These are phyloP conservation scores for Spondyliosoma cantharus DNA, from an alignment of 2,797 vertebrate genomes.

Conservation along the genomic window DNA sequence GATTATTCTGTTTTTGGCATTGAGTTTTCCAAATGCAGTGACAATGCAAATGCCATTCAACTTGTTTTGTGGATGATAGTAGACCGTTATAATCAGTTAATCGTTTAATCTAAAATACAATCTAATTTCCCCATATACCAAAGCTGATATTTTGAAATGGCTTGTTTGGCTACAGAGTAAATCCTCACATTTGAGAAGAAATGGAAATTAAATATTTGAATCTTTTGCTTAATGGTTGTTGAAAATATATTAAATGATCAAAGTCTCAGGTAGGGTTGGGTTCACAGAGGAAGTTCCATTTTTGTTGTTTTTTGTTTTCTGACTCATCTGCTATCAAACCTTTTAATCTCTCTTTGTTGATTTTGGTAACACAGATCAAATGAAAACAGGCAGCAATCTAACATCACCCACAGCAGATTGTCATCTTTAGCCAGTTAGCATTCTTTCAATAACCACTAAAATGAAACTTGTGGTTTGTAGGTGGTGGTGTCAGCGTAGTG, in stretches of 20 bases:
- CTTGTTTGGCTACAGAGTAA: neutral
- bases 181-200: too few species aligned
- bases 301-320: too few species aligned
- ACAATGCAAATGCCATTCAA: too few species aligned
- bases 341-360: neutral
- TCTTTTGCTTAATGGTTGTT: too few species aligned
- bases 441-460: neutral
- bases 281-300: too few species aligned
- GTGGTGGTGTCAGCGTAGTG: too few species aligned
- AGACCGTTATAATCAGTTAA: neutral
- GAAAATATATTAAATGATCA: too few species aligned
- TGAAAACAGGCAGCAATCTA: too few species aligned
- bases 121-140: too few species aligned
- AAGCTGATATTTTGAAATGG: neutral
- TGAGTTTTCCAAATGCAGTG: constrained; percentile 1
- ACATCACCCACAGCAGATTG: neutral
- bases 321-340: neutral
- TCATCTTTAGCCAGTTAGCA: neutral
- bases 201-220: too few species aligned
- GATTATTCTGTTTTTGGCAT: constrained; percentile 3
- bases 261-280: too few species aligned
- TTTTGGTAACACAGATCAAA: neutral
- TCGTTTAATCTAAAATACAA: too few species aligned
- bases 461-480: neutral
- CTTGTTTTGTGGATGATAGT: neutral